Evolutionary conservation across 1,140 invertebrate species (phyloP).

Genomic region (Coelopa frigida): DNA sequence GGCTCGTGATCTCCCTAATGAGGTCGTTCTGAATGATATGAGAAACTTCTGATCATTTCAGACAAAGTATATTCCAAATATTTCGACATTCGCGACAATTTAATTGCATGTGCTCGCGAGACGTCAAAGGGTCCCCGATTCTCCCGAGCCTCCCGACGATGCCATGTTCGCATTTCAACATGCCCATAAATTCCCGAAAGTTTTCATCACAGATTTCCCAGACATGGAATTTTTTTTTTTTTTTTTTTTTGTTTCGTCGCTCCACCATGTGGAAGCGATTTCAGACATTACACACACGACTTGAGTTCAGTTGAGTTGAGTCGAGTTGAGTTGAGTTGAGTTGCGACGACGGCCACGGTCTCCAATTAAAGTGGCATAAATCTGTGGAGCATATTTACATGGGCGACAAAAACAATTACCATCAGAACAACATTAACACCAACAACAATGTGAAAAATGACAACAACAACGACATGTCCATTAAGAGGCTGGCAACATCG

Average conservation of each 20-base stretch:
- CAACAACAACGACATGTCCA: too few relatives aligned
- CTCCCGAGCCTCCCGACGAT: constrained; percentile 5
- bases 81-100: not conserved
- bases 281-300: constrained; percentile 40
- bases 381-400: constrained; percentile 10
- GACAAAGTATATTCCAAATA: not conserved
- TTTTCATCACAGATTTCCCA: constrained; percentile 32
- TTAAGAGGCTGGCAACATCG: not conserved
- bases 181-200: constrained; percentile 33
- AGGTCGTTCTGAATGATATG: not conserved
- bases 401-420: not conserved
- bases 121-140: not conserved
- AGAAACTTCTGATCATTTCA: constrained; percentile 2
- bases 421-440: too few relatives aligned
- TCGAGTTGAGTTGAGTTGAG: constrained; percentile 7
- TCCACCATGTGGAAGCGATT: constrained; percentile 37
- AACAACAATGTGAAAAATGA: too few relatives aligned
- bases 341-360: not conserved
- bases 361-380: not conserved
- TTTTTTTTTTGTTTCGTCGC: not conserved
- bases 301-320: constrained; percentile 17
- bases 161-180: constrained; percentile 40
- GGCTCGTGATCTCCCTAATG: too few relatives aligned
- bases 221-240: constrained; percentile 11
- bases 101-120: not conserved